phyloP scores from a whole-genome alignment of 2,888 invertebrate species.

The Calephelis perditalis region DNA sequence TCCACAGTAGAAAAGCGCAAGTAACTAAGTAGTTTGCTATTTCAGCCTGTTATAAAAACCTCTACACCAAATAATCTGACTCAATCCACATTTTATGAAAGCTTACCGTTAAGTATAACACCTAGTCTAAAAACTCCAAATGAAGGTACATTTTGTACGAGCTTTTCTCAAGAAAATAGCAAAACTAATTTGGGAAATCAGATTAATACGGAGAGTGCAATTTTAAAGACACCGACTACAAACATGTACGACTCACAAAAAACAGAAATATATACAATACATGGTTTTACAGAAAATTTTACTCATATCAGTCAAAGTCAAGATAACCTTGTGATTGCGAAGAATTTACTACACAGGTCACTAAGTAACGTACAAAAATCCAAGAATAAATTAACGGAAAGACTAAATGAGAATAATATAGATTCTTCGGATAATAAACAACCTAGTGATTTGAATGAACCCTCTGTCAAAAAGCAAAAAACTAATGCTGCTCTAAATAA shows the following conservation, averaged over 20 bases:
- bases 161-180: not conserved
- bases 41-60: slow-evolving; percentile 4
- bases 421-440: not conserved
- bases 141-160: slow-evolving; percentile 8
- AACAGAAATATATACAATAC: slow-evolving; percentile 16
- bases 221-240: not conserved
- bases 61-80: slow-evolving; percentile 13
- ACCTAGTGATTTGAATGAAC: not conserved
- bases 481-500: not conserved
- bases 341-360: slow-evolving; percentile 1
- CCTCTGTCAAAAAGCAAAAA: not conserved
- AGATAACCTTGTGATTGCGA: slow-evolving; percentile 13
- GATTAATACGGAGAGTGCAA: not conserved
- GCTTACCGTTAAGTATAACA: not conserved
- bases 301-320: slow-evolving; percentile 18
- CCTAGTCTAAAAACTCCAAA: not conserved
- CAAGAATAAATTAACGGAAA: not conserved
- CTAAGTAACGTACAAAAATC: not conserved
- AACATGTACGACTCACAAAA: slow-evolving; percentile 10
- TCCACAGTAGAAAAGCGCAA: too few relatives aligned
- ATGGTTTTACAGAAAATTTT: slow-evolving; percentile 12
- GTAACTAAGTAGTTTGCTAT: too few relatives aligned
- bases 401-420: not conserved
- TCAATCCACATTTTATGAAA: slow-evolving; percentile 1
- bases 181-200: slow-evolving; percentile 3